phyloP scores from a whole-genome alignment of 2,888 invertebrate genomes.

The Terebella lapidaria region DNA sequence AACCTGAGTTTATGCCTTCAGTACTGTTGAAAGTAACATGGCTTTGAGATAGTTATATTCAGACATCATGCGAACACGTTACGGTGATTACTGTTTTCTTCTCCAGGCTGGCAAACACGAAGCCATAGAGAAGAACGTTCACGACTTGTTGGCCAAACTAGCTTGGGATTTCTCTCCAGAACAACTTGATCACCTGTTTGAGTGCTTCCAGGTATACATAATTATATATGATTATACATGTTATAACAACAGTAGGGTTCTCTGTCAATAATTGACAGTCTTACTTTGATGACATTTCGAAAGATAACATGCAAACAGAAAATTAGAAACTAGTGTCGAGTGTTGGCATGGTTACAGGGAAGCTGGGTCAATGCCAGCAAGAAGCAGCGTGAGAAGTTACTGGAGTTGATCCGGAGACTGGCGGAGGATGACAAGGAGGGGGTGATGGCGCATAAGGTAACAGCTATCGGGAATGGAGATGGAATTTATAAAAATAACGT shows the following conservation, averaged over 20 bases:
- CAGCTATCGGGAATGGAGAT: no score
- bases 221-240: background rate
- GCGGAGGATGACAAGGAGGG: conserved; percentile 99
- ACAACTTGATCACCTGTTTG: conserved; percentile 93
- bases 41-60: background rate
- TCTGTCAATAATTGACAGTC: no score
- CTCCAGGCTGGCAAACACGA: conserved; percentile 84
- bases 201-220: conserved; percentile 75
- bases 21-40: background rate
- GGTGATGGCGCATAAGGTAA: conserved; percentile 95
- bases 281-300: no score
- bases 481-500: no score
- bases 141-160: conserved; percentile 89
- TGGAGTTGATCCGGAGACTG: conserved; percentile 87
- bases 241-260: background rate
- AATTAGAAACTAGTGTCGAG: no score
- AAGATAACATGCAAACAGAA: no score
- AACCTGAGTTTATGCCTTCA: background rate
- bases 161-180: conserved; percentile 98
- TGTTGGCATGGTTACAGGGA: no score
- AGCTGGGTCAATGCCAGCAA: conserved; percentile 95
- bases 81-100: conserved; percentile 8
- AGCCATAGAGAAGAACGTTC: conserved; percentile 93
- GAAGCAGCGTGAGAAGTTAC: conserved; percentile 87
- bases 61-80: no score